Evolutionary conservation across 1,140 invertebrate species (phyloP).

Genomic region (Nixonia krombeini): DNA sequence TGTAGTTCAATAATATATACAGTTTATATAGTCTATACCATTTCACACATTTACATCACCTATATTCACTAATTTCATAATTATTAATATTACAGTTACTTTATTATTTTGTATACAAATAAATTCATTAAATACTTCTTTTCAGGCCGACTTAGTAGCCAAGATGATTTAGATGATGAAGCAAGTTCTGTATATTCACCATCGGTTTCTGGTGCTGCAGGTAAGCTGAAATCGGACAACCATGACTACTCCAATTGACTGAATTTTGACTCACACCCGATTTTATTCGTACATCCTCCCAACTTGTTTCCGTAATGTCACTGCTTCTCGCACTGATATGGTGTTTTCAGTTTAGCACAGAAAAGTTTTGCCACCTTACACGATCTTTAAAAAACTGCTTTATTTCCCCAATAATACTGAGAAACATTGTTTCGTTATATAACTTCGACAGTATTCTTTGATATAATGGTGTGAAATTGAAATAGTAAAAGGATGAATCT

Average conservation of each 20-base stretch:
- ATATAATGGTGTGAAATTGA: too few species aligned
- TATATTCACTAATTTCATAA: too few species aligned
- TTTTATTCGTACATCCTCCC: constrained; percentile 52
- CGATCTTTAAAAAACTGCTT: constrained; percentile 9
- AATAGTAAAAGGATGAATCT: too few species aligned
- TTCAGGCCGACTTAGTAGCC: constrained; percentile 84
- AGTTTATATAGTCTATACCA: background rate
- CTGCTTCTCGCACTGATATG: constrained; percentile 56
- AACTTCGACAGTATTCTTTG: too few species aligned
- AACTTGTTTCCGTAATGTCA: constrained; percentile 49
- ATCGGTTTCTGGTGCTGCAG: constrained; percentile 71
- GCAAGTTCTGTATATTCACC: constrained; percentile 77
- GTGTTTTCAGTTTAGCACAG: constrained; percentile 50
- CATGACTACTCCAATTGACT: constrained; percentile 66
- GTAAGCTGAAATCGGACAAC: constrained; percentile 74
- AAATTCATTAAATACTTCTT: too few species aligned
- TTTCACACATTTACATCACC: background rate
- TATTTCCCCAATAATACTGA: constrained; percentile 31
- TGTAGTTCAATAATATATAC: background rate
- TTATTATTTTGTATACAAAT: too few species aligned
- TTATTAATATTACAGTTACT: too few species aligned
- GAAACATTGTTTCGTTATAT: too few species aligned
- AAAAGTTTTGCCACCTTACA: constrained; percentile 28
- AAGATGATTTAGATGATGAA: constrained; percentile 89
- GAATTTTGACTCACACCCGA: constrained; percentile 59